A percentile compares a stretch with the other conserved stretches of the same genome.
Conservation (phyloP, 2,113 vertebrate species). For the Onychostruthus taczanowskii region DNA sequence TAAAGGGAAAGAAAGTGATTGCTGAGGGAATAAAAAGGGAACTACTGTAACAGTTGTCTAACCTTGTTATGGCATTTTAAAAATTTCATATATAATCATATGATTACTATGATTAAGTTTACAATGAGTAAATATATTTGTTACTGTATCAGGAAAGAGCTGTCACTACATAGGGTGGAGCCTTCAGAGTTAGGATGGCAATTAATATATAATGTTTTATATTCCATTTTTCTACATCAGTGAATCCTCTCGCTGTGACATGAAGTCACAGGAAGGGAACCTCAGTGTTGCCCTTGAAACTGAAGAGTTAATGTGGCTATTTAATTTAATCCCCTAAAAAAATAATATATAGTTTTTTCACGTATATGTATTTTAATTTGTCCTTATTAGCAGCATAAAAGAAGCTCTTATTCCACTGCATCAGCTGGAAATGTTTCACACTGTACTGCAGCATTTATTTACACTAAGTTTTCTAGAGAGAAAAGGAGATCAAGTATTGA, state of each 20-base stretch:
- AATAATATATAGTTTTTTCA: not conserved
- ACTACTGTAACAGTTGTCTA: not conserved
- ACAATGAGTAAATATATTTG: not conserved
- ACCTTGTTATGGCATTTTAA: accelerated
- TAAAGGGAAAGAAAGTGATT: not conserved
- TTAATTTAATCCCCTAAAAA: not conserved
- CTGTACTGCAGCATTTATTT: not conserved
- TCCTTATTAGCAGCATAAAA: not conserved
- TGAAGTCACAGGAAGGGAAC: not conserved
- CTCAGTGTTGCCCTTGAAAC: not conserved
- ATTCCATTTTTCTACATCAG: not conserved
- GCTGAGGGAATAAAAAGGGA: not conserved
- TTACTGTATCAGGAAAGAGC: not conserved
- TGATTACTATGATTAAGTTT: not conserved
- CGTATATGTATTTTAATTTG: not conserved
- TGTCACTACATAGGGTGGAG: not conserved
- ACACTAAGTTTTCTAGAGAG: not conserved
- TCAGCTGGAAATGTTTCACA: not conserved
- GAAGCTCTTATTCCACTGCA: not conserved
- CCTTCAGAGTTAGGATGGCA: not conserved
- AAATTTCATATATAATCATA: not conserved
- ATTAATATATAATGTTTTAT: not conserved
- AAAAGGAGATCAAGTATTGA: not conserved
- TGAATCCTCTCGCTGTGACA: not conserved
- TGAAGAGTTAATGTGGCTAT: not conserved